A percentile compares a stretch with the other conserved stretches of the same genome.
These are phyloP conservation scores for Bos indicus DNA, from an alignment of 2,113 vertebrate genomes.

Conservation along the genomic window DNA sequence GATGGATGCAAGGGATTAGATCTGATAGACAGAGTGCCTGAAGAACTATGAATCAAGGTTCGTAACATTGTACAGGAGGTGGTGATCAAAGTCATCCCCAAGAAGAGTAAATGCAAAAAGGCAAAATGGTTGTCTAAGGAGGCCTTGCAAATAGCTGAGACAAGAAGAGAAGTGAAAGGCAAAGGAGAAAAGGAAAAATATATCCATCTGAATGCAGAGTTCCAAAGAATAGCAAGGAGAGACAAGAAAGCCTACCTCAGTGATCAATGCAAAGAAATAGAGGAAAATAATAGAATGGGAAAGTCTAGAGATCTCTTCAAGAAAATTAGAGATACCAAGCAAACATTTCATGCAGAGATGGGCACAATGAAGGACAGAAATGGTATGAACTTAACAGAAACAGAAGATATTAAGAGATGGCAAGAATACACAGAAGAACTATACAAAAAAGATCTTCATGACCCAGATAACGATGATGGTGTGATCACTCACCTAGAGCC, in stretches of 20 bases:
- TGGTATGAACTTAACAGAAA: neutral
- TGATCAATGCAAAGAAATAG: neutral
- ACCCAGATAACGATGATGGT: neutral
- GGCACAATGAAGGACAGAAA: neutral
- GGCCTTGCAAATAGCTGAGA: neutral
- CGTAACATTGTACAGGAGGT: neutral
- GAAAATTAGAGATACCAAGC: neutral
- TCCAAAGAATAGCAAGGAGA: neutral
- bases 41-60: neutral
- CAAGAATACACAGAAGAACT: neutral
- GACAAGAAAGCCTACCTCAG: neutral
- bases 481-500: neutral
- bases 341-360: neutral
- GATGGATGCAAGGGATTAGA: neutral
- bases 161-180: neutral
- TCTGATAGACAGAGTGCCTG: neutral
- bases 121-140: neutral
- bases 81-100: neutral
- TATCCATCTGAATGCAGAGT: neutral
- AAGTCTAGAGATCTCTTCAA: neutral
- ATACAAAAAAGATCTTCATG: neutral
- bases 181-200: neutral
- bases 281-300: neutral
- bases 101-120: neutral
- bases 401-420: neutral